These are phyloP conservation scores for Pteromalus puparum DNA, from an alignment of 1,140 invertebrate species.

Conservation along the genomic window DNA sequence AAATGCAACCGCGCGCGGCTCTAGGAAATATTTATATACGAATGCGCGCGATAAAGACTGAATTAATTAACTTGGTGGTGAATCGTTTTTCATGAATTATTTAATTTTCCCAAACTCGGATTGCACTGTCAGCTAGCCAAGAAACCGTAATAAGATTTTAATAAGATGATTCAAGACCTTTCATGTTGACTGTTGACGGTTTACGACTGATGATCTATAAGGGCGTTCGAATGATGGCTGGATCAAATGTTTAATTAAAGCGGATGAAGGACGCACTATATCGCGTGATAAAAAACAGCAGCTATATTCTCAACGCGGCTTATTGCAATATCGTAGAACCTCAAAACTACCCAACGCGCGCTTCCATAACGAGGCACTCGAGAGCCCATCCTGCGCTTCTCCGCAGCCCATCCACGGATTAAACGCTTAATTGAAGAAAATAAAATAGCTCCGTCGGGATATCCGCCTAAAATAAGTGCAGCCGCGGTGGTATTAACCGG, in stretches of 20 bases:
- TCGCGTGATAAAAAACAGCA: neutral
- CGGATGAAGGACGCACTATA: neutral
- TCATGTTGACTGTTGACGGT: no score
- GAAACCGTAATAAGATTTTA: no score
- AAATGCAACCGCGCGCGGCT: neutral
- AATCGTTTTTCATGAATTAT: neutral
- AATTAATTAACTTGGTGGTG: neutral
- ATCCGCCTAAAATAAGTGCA: conserved; percentile 23
- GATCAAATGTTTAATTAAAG: neutral
- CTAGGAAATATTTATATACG: neutral
- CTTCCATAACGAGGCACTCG: neutral
- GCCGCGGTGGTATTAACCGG: conserved; percentile 33
- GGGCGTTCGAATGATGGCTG: no score
- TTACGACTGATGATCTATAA: no score
- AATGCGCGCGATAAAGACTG: neutral
- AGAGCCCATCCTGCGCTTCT: neutral
- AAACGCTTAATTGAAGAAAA: conserved; percentile 12
- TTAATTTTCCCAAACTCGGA: neutral
- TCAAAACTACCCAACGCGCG: neutral
- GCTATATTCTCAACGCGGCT: neutral
- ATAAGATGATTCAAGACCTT: no score
- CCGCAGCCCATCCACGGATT: neutral
- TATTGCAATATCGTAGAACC: neutral
- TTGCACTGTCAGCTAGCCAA: neutral
- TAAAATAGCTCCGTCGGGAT: conserved; percentile 41